These are phyloP conservation scores for Antechinus stuartii DNA, from an alignment of 2,113 vertebrate genomes.

Conservation along the genomic window DNA sequence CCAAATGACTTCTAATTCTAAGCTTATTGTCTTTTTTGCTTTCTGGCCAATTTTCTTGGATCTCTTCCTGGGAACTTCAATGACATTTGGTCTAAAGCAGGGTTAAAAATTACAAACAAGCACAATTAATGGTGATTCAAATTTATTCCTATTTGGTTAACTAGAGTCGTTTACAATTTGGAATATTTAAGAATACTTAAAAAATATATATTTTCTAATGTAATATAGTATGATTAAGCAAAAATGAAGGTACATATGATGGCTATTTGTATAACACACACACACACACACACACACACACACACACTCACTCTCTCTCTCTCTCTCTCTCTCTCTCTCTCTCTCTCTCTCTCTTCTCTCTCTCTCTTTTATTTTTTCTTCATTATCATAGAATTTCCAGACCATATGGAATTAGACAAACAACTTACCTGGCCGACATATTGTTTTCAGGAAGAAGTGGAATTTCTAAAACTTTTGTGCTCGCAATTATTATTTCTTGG, in stretches of 20 bases:
- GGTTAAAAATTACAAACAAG: not conserved
- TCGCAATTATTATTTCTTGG: conserved; percentile 95
- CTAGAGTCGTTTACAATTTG: not conserved
- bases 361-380: too few relatives aligned
- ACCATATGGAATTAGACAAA: conserved; percentile 44
- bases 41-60: not conserved
- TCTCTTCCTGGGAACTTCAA: not conserved
- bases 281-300: too few relatives aligned
- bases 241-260: not conserved
- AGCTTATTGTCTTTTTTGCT: not conserved
- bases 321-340: too few relatives aligned
- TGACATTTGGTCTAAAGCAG: not conserved
- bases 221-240: not conserved
- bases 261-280: not conserved
- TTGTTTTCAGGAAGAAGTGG: conserved; percentile 98
- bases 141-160: not conserved
- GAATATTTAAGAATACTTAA: not conserved
- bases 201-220: not conserved
- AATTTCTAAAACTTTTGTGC: conserved; percentile 98
- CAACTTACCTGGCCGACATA: conserved; percentile 95
- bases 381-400: not conserved
- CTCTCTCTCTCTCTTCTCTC: too few relatives aligned
- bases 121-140: not conserved
- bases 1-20: not conserved
- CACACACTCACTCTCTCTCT: too few relatives aligned